Percentiles rank a stretch among this genome's conserved stretches.
Conservation (phyloP, 1,140 invertebrate species). For the Saccostrea cuccullata region DNA sequence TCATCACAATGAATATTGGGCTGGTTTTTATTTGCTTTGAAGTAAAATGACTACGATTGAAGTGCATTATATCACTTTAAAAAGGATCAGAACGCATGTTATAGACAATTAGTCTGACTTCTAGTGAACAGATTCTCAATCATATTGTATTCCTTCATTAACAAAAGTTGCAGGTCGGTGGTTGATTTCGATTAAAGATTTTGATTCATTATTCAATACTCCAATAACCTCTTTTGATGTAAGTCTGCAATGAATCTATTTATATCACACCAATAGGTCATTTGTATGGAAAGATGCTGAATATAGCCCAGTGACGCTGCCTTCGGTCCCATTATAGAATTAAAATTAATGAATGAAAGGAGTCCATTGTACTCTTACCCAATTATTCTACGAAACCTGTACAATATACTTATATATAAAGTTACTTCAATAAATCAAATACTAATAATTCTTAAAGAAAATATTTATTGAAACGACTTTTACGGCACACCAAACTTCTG, state of each 20-base stretch:
- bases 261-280: conserved; percentile 14
- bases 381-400: not conserved
- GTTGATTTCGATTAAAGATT: not conserved
- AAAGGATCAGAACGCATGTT: no score
- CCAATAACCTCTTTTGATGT: not conserved
- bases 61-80: no score
- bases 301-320: not conserved
- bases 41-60: not conserved
- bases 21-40: not conserved
- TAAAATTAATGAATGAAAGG: not conserved
- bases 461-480: no score
- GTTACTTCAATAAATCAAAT: no score
- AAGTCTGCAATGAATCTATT: not conserved
- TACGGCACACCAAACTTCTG: no score
- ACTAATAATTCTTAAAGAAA: no score
- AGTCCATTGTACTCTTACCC: not conserved
- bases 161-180: not conserved
- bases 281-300: not conserved
- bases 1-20: not conserved
- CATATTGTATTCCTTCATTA: not conserved
- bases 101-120: no score
- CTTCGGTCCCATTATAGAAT: not conserved
- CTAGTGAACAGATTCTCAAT: not conserved
- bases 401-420: not conserved
- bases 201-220: conserved; percentile 30